Conservation (phyloP, 92 coral and sea anemone genomes). For the Porites cylindrica region DNA sequence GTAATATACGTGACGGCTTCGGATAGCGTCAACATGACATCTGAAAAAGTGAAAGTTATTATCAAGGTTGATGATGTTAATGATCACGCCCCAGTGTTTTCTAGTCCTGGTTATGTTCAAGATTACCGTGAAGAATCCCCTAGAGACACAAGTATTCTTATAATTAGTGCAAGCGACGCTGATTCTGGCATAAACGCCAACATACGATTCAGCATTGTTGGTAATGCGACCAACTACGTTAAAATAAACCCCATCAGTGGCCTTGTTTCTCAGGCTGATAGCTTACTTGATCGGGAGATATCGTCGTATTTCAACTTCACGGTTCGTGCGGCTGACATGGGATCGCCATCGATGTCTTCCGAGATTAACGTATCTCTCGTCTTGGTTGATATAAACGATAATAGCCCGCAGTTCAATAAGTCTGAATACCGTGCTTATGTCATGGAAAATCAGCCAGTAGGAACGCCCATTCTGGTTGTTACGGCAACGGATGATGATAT, state of each 20-base stretch:
- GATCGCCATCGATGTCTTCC: constrained; percentile 64
- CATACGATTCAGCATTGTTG: constrained; percentile 80
- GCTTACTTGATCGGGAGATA: constrained; percentile 64
- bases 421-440: constrained; percentile 83
- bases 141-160: constrained; percentile 76
- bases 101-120: constrained; percentile 28
- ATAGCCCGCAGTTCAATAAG: constrained; percentile 76
- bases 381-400: constrained; percentile 89
- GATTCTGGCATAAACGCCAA: constrained; percentile 87
- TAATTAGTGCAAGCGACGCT: constrained; percentile 72
- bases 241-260: constrained; percentile 70
- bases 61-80: constrained; percentile 80
- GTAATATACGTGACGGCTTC: constrained; percentile 67
- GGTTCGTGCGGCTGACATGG: constrained; percentile 75
- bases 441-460: constrained; percentile 82
- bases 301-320: constrained; percentile 72
- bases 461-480: constrained; percentile 73
- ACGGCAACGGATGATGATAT: constrained; percentile 83
- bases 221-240: constrained; percentile 68
- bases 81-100: constrained; percentile 85
- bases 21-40: constrained; percentile 69
- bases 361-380: constrained; percentile 72
- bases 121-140: constrained; percentile 91
- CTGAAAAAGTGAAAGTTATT: constrained; percentile 58
- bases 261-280: constrained; percentile 63